Evolutionary conservation across 2,888 invertebrate genomes (phyloP).

Genomic region (Drosophila parthenogenetica): DNA sequence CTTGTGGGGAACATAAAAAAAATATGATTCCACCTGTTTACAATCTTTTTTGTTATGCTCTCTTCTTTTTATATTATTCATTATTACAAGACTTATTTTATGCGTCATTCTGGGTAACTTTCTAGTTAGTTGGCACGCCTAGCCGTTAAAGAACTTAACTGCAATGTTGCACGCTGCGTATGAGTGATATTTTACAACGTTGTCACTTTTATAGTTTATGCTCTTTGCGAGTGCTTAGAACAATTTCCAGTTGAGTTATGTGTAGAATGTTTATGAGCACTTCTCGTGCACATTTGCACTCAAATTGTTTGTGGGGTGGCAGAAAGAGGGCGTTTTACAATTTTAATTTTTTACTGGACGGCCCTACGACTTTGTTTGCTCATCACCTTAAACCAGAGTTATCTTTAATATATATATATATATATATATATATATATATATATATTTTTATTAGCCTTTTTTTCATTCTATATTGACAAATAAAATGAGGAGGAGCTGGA

Average conservation of each 20-base stretch:
- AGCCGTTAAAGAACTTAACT: conserved; percentile 15
- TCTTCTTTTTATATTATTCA: conserved; percentile 36
- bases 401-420: neutral
- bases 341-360: neutral
- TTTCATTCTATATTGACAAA: too few species aligned
- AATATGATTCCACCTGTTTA: conserved; percentile 54
- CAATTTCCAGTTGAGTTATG: conserved; percentile 13
- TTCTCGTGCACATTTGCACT: conserved; percentile 29
- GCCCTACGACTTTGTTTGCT: neutral
- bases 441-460: too few species aligned
- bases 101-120: conserved; percentile 35
- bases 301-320: conserved; percentile 1
- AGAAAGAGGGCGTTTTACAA: neutral
- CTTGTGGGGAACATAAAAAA: conserved; percentile 28
- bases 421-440: too few species aligned
- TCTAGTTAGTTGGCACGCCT: conserved; percentile 24
- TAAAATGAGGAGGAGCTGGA: too few species aligned
- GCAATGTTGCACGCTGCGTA: conserved; percentile 37
- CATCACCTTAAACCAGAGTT: neutral
- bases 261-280: conserved; percentile 26
- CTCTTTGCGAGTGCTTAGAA: conserved; percentile 7
- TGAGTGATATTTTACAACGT: conserved; percentile 46
- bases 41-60: conserved; percentile 27
- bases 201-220: conserved; percentile 46
- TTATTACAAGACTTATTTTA: conserved; percentile 52